These are phyloP conservation scores for Lutjanus argentimaculatus DNA, from an alignment of 2,797 vertebrate genomes.

Conservation along the genomic window DNA sequence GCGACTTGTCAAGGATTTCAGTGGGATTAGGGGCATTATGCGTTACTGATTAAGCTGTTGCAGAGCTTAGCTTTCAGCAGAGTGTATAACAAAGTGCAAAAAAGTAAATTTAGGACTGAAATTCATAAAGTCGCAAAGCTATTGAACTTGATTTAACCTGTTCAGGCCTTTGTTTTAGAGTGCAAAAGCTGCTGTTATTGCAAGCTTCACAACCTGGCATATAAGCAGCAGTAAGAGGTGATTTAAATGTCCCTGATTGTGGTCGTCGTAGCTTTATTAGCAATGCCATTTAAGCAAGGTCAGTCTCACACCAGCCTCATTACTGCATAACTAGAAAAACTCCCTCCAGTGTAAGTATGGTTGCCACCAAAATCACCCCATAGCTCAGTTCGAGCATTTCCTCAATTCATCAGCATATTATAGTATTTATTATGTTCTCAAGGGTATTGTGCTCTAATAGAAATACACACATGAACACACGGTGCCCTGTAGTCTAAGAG, in stretches of 20 bases:
- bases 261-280: conserved; percentile 76
- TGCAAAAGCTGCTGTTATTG: conserved; percentile 39
- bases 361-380: conserved; percentile 41
- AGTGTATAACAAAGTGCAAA: conserved; percentile 23
- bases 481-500: neutral
- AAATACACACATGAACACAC: neutral
- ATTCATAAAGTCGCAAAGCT: conserved; percentile 26
- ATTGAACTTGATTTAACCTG: conserved; percentile 28
- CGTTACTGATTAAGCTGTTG: conserved; percentile 37
- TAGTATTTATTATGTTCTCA: conserved; percentile 21
- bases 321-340: conserved; percentile 62
- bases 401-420: conserved; percentile 24
- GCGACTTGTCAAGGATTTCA: conserved; percentile 49
- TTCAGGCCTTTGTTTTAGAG: conserved; percentile 40
- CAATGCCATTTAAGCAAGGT: conserved; percentile 81
- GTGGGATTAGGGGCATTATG: conserved; percentile 51
- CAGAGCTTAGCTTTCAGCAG: conserved; percentile 38
- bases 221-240: conserved; percentile 64
- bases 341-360: conserved; percentile 42
- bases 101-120: conserved; percentile 17
- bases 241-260: conserved; percentile 73
- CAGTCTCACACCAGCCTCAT: conserved; percentile 74
- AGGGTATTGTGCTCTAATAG: conserved; percentile 4
- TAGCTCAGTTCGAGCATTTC: conserved; percentile 34
- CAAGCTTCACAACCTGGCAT: conserved; percentile 30